Evolutionary conservation across 1,140 invertebrate species (phyloP), one percentile per base, ranked within the genome.

Genomic region (Drosophila saltans): DNA sequence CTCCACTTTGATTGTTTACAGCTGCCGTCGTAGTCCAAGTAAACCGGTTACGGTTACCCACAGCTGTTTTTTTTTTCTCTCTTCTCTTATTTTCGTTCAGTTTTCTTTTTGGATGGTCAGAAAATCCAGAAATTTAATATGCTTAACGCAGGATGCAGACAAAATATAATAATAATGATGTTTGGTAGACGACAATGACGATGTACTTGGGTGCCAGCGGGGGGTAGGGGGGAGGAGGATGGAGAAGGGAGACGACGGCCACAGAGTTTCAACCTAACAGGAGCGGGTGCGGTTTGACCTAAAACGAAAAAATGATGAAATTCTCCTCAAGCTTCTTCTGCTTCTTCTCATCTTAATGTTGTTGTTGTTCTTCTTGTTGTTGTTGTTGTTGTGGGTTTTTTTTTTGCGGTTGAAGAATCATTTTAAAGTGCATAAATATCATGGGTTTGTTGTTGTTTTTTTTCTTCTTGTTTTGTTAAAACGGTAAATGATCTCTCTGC

Each of bases 1-100:
- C 84, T 88, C 89, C 78, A 81, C 84, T 88, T 73, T 84, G 84
- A 89, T 88, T 88, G 84, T 89, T 88, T 88, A 88, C 84, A 89
- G 84, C 84, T 88, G 83, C 83, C 83, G 82, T 85, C 84, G 71
- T 72, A 73, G 64, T 55, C 69, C 62, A 52, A 48, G 30, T 30
- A 66, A 89, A 88, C 83, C 57, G 84, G 84, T 88, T 89, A 69
- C 26, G 21, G 30, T 66, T 43, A 33, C 64, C 57, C 67, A 82
- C 84, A 88, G 84, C 83, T 83, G 83, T 88, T 78, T 43, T 60
- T 52, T 52, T 52, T 52, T 48, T 48, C 0, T 2, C 6, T 36
- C 6, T 36, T 6, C 3, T 52, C 6, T 52, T 52, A 26, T 30
- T 26, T 52, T 10, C 4, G 28, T 30, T 30, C 28, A 24, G 45